These are phyloP conservation scores for Limenitis camilla DNA, from an alignment of 2,888 invertebrate species.

Conservation along the genomic window DNA sequence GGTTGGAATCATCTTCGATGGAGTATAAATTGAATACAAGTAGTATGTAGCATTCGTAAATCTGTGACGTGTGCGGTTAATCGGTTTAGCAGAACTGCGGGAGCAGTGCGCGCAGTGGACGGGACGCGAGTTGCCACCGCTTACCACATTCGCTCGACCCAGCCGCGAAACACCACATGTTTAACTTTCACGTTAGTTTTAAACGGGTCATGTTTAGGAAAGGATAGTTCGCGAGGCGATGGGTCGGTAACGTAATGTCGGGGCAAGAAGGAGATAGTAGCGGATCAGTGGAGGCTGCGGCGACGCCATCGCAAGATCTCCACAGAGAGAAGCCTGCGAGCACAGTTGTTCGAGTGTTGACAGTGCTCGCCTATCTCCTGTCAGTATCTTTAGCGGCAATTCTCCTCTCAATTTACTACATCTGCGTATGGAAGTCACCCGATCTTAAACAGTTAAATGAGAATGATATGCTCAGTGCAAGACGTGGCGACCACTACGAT, in stretches of 20 bases:
- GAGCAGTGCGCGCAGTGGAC: slow-evolving; percentile 32
- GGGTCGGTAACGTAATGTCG: slow-evolving; percentile 44
- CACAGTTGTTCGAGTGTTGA: slow-evolving; percentile 77
- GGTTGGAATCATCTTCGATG: slow-evolving; percentile 35
- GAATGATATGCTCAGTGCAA: slow-evolving; percentile 33
- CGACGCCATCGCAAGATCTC: slow-evolving; percentile 45
- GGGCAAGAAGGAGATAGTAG: slow-evolving; percentile 50
- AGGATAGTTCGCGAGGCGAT: slow-evolving; percentile 7
- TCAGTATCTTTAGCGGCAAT: slow-evolving; percentile 91
- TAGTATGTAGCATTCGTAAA: slow-evolving; percentile 42
- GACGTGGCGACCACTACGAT: slow-evolving; percentile 27
- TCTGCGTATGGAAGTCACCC: slow-evolving; percentile 85
- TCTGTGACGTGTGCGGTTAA: slow-evolving; percentile 58
- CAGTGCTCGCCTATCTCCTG: slow-evolving; percentile 86
- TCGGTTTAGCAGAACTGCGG: slow-evolving; percentile 44
- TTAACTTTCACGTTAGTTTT: slow-evolving; percentile 26
- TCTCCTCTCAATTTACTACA: slow-evolving; percentile 85
- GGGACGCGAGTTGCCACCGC: slow-evolving; percentile 23
- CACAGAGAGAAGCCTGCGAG: slow-evolving; percentile 60
- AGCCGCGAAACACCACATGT: slow-evolving; percentile 50
- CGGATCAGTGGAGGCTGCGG: slow-evolving; percentile 47
- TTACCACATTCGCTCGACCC: slow-evolving; percentile 39
- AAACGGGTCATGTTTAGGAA: slow-evolving; percentile 6
- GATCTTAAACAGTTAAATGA: slow-evolving; percentile 61
- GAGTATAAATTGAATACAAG: slow-evolving; percentile 40